Base-by-base conservation (phyloP, 64 coral and sea anemone genomes). In the Pocillopora verrucosa region DNA sequence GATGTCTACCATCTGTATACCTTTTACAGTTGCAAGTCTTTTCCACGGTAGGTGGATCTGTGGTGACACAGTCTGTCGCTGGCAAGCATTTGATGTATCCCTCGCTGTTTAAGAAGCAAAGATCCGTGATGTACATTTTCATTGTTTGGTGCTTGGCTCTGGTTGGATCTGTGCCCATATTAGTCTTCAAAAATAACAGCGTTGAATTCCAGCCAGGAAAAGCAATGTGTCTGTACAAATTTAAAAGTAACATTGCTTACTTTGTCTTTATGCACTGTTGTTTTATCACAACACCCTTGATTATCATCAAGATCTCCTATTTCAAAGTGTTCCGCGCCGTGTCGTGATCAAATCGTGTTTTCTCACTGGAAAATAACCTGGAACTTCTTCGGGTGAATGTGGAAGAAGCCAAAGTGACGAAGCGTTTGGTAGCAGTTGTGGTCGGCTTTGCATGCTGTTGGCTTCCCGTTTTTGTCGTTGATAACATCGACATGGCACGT, bases 381-480 rank as follows among this genome's bases (percentile, higher is more conserved):
- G 17, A 16, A 11, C 34, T 65, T 16, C 80, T 91, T 19, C 38
- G 90, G 15, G 80, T 65, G 17, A 84, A 91, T 30, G 81, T 91
- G 6, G 80, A 91, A 65, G 90, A 91, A 86, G 82, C 82, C 0
- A 91, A 91, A 63, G 74, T 91, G 58, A 91, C 90, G 26, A 91
- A 77, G 41, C 86, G 80, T 16, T 34, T 91, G 3, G 90, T 72
- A 59, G 81, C 79, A 34, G 92, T 93, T 1, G 58, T 93, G 35
- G 69, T 74, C 22, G 87, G 86, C 26, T 93, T 89, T 36, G 87
- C 87, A 14, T 64, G 65, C 83, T 93, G 87, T 60, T 93, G 92
- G 87, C 36, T 93, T 56, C 92, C 87, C 34, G 74, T 89, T 25
- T 72, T 69, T 1, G 56, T 89, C 10, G 68, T 93, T 0, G 92